These are phyloP conservation scores for Stenoptilia bipunctidactyla DNA, from an alignment of 2,888 invertebrate genomes.

Conservation along the genomic window DNA sequence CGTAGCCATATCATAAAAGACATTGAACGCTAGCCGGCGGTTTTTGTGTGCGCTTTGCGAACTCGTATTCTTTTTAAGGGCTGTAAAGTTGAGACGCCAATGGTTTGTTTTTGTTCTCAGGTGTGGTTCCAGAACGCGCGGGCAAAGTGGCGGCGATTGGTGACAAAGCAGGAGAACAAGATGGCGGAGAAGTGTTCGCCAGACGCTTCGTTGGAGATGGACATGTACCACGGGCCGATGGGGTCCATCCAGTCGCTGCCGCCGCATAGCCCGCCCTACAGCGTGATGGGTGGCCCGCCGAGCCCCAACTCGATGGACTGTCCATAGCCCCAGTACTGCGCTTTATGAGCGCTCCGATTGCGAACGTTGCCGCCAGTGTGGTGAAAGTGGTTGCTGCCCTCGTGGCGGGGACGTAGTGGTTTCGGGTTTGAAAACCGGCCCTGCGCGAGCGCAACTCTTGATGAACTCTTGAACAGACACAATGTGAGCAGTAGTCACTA, in stretches of 20 bases:
- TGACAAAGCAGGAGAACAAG: conserved; percentile 84
- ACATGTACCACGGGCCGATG: conserved; percentile 75
- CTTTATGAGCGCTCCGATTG: conserved; percentile 43
- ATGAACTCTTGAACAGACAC: no score
- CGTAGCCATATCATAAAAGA: conserved; percentile 16
- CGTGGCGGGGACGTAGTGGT: no score
- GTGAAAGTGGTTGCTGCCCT: no score
- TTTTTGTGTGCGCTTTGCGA: conserved; percentile 28
- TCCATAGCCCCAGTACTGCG: conserved; percentile 72
- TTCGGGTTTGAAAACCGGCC: no score
- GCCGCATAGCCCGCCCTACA: conserved; percentile 79
- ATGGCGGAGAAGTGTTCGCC: conserved; percentile 79
- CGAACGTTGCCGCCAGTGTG: conserved; percentile 26
- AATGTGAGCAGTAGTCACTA: no score
- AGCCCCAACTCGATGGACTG: conserved; percentile 82
- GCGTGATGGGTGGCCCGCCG: conserved; percentile 75
- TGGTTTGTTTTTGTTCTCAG: conserved; percentile 67
- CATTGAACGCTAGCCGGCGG: conserved; percentile 11
- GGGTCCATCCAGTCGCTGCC: conserved; percentile 76
- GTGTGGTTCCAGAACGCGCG: conserved; percentile 97
- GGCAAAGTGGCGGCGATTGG: conserved; percentile 93
- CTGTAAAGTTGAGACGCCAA: background rate
- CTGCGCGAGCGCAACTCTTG: no score
- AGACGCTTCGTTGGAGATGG: conserved; percentile 74
- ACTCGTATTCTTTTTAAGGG: conserved; percentile 17